Evolutionary conservation across 2,888 invertebrate genomes (phyloP), one percentile per base, ranked within the genome.

Genomic region (Diarsia dahlii): DNA sequence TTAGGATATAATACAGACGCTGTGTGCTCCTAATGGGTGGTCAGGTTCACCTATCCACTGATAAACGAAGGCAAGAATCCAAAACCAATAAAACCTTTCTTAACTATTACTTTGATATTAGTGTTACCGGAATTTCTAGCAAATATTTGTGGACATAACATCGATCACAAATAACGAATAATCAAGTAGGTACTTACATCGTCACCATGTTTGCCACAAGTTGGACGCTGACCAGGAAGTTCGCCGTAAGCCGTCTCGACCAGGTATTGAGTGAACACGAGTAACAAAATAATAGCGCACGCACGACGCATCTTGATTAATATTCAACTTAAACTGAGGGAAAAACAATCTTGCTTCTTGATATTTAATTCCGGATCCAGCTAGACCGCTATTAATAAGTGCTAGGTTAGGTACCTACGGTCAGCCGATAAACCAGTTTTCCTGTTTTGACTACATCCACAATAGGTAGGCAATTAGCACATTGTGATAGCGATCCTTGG

Each of bases 231-330:
- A 20, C 52, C 70, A 13, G 80, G 66, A 34, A 34, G 12, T 54
- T 78, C 12, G 56, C 80, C 34, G 34, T 34, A 60, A 73, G 28
- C 50, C 18, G 70, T 70, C 50, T 79, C 70, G 58, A 80, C 71
- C 28, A 80, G 45, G 39, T 65, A 80, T 34, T 82, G 83, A 58
- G 71, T 78, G 45, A 71, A 65, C 56, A 82, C 71, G 39, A 82
- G 70, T 62, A 86, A 81, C 74, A 89, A 82, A 78, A 86, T 73
- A 65, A 84, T 76, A 73, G 82, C 71, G 67, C 84, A 81, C 50
- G 78, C 76, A 80, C 90, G 90, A 86, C 87, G 85, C 90, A 93
- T 90, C 77, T 75, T 75, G 65, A 71, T 48, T 45, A 82, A 34
- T 71, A 50, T 45, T 58, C 2, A 18, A 66, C 15, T 60, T 34